Evolutionary conservation across 1,140 invertebrate species (phyloP).

Genomic region (Drosophila bocki): DNA sequence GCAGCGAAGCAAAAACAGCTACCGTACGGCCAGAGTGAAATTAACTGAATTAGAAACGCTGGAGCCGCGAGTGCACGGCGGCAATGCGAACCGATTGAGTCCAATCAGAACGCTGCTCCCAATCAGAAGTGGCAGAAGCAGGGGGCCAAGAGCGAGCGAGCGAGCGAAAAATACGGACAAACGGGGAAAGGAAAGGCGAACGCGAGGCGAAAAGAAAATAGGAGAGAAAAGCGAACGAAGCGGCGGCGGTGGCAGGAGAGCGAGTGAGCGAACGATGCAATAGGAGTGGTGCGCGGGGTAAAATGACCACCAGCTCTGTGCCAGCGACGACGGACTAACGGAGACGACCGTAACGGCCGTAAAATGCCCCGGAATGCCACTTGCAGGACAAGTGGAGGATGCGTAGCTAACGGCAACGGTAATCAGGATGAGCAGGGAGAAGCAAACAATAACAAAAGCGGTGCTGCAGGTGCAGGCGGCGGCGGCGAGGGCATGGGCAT

Average conservation of each 20-base stretch:
- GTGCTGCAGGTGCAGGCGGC: neutral
- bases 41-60: conserved; percentile 60
- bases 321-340: conserved; percentile 49
- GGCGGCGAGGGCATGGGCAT: conserved; percentile 14
- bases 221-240: conserved; percentile 18
- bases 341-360: conserved; percentile 61
- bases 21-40: conserved; percentile 43
- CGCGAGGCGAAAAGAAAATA: conserved; percentile 26
- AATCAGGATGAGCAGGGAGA: conserved; percentile 32
- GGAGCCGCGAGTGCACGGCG: conserved; percentile 40
- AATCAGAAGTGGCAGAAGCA: conserved; percentile 57
- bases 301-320: conserved; percentile 66
- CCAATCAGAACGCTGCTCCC: conserved; percentile 69
- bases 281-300: conserved; percentile 22
- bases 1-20: conserved; percentile 40
- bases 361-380: conserved; percentile 77
- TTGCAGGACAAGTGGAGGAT: conserved; percentile 78
- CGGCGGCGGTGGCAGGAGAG: conserved; percentile 9
- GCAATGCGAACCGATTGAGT: conserved; percentile 45
- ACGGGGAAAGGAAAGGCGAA: conserved; percentile 55
- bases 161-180: conserved; percentile 63
- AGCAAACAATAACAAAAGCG: conserved; percentile 36
- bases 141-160: conserved; percentile 13
- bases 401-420: conserved; percentile 56
- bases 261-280: conserved; percentile 14